Percentiles rank a stretch among this genome's conserved stretches.
Conservation (phyloP, 2,113 vertebrate species). For the Chaetodon auriga region DNA sequence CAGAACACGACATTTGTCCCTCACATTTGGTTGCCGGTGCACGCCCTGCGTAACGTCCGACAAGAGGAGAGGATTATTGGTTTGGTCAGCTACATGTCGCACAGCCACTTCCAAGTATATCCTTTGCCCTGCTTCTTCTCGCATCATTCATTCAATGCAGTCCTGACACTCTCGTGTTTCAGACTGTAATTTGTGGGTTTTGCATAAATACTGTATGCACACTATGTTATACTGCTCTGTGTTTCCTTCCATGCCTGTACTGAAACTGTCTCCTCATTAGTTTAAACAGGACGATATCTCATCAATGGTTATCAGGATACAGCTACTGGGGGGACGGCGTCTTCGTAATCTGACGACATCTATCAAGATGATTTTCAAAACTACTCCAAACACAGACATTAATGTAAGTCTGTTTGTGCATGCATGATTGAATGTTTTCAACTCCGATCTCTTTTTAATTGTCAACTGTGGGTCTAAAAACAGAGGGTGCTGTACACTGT, state of each 20-base stretch:
- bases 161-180: not conserved
- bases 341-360: constrained; percentile 6
- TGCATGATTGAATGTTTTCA: too few species aligned
- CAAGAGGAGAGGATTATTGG: constrained; percentile 27
- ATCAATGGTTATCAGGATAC: constrained; percentile 70
- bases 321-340: accelerated
- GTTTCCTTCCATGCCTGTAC: not conserved
- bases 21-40: constrained; percentile 56
- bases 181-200: not conserved
- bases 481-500: too few species aligned
- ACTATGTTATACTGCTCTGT: not conserved
- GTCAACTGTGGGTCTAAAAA: too few species aligned
- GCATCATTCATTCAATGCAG: not conserved
- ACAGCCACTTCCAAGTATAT: constrained; percentile 62
- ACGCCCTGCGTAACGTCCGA: constrained; percentile 25
- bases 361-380: constrained; percentile 64
- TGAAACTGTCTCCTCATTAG: constrained; percentile 34
- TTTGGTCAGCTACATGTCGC: constrained; percentile 60
- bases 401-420: constrained; percentile 10
- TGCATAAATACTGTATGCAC: not conserved
- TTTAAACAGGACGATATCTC: not conserved
- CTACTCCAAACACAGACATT: accelerated
- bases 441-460: too few species aligned
- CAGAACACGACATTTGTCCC: not conserved
- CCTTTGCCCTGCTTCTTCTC: not conserved